phyloP scores from a whole-genome alignment of 2,888 invertebrate species.

The Colostygia pectinataria region DNA sequence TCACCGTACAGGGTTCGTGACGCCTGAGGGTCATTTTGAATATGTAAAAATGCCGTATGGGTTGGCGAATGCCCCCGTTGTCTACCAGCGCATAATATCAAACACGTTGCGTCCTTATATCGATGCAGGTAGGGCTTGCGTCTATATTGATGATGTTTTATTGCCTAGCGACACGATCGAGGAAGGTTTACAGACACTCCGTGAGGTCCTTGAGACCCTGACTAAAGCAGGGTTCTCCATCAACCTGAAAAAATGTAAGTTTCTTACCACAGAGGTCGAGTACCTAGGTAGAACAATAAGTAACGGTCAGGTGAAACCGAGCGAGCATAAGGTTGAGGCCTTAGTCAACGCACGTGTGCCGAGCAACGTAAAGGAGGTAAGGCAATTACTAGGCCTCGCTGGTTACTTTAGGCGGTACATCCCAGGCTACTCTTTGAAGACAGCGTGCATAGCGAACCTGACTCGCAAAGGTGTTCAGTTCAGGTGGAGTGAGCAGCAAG shows the following conservation, averaged over 20 bases:
- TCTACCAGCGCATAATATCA: not conserved
- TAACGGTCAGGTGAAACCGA: too few relatives aligned
- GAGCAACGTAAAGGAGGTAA: too few relatives aligned
- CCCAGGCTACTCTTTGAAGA: too few relatives aligned
- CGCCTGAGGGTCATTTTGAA: not conserved
- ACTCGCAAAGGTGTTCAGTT: too few relatives aligned
- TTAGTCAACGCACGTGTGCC: too few relatives aligned
- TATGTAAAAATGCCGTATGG: not conserved
- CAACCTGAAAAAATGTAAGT: not conserved
- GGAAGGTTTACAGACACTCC: not conserved
- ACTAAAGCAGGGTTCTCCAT: not conserved
- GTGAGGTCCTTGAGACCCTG: too few relatives aligned
- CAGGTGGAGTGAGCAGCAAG: too few relatives aligned
- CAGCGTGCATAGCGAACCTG: too few relatives aligned
- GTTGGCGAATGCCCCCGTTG: not conserved
- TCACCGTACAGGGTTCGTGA: not conserved
- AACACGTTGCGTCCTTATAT: not conserved
- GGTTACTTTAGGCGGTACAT: too few relatives aligned
- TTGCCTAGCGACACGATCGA: not conserved
- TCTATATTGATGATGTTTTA: not conserved
- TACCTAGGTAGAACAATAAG: too few relatives aligned
- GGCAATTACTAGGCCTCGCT: too few relatives aligned
- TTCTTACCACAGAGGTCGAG: not conserved
- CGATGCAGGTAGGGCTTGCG: not conserved
- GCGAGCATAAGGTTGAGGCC: not conserved